A percentile compares a stretch with the other conserved stretches of the same genome.
These are phyloP conservation scores for Pachyuromys duprasi DNA, from an alignment of 2,797 vertebrate species.

Conservation along the genomic window DNA sequence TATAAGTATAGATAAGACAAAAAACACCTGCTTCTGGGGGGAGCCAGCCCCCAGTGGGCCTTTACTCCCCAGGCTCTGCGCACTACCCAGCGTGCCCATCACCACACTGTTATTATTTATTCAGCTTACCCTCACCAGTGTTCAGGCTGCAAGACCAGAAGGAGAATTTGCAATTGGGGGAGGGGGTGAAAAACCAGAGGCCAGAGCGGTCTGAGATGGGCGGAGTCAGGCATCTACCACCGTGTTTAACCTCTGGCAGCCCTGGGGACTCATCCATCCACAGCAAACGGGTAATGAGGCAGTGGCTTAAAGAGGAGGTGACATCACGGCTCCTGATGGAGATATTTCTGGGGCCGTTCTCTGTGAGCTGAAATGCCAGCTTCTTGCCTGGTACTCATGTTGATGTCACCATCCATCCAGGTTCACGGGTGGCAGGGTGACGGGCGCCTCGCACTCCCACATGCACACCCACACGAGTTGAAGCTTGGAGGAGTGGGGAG, in stretches of 20 bases:
- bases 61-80: too few relatives aligned
- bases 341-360: neutral
- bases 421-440: slow-evolving; percentile 60
- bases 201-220: neutral
- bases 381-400: neutral
- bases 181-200: neutral
- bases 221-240: neutral
- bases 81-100: neutral
- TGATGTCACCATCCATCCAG: neutral
- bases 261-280: neutral
- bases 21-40: neutral
- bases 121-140: neutral
- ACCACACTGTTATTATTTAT: neutral
- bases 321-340: neutral
- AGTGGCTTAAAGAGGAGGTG: neutral
- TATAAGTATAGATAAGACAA: neutral
- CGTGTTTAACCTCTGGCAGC: accelerated
- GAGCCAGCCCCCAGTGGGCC: neutral
- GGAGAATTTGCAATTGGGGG: neutral
- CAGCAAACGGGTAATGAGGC: neutral
- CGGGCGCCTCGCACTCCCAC: neutral
- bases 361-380: slow-evolving; percentile 52
- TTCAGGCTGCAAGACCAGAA: neutral
- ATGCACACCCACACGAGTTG: neutral
- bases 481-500: slow-evolving; percentile 51